Evolutionary conservation across 64 coral and sea anemone genomes (phyloP).

Genomic region (Actinia equina): DNA sequence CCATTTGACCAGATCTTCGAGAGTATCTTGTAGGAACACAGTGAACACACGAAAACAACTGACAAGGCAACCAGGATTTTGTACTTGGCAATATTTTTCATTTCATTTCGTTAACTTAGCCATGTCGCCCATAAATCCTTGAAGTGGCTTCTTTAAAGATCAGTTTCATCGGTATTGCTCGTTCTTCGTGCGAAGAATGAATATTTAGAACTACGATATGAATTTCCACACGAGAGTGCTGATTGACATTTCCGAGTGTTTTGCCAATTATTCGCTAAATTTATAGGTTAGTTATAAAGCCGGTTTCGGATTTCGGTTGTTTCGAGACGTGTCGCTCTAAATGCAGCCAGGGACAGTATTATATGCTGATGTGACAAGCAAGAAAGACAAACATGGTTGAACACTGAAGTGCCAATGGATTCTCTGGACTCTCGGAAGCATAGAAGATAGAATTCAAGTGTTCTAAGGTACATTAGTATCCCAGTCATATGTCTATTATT

Average conservation of each 20-base stretch:
- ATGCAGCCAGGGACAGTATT: not conserved
- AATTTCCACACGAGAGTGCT: not conserved
- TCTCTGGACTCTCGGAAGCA: not conserved
- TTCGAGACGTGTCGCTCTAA: not conserved
- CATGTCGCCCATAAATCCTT: not conserved
- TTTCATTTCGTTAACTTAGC: not conserved
- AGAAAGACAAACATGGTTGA: not conserved
- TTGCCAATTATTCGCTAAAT: slow-evolving; percentile 1
- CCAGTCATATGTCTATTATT: not conserved
- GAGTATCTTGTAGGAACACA: not conserved
- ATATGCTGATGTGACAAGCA: not conserved
- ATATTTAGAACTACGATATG: not conserved
- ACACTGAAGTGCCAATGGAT: not conserved
- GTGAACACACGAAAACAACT: not conserved
- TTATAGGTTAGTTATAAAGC: not conserved
- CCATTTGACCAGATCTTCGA: not conserved
- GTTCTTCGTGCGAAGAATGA: too few species aligned
- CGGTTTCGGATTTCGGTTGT: not conserved
- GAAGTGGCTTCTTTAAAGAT: not conserved
- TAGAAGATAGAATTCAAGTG: not conserved
- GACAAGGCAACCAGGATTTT: not conserved
- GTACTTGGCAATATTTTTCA: not conserved
- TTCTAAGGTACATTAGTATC: not conserved
- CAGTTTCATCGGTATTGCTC: not conserved
- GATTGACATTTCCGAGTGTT: not conserved